Percentiles rank a stretch among this genome's conserved stretches.
Evolutionary conservation across 2,888 invertebrate species (phyloP).

Genomic region (Zaprionus obscuricornis): DNA sequence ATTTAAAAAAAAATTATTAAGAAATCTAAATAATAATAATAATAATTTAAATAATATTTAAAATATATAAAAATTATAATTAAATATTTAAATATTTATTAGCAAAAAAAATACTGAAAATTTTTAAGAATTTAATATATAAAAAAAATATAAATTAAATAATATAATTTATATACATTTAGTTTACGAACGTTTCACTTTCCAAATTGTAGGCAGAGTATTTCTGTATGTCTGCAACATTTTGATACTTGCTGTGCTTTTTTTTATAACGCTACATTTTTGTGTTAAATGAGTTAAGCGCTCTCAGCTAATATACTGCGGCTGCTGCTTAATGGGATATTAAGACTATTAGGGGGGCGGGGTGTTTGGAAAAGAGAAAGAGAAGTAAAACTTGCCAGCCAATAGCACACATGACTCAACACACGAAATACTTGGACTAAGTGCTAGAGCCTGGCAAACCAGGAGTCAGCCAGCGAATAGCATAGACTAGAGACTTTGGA

Average conservation of each 20-base stretch:
- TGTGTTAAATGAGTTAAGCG: slow-evolving; percentile 51
- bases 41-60: too few relatives aligned
- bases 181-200: too few relatives aligned
- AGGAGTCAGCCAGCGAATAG: background rate
- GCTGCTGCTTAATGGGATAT: slow-evolving; percentile 60
- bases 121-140: too few relatives aligned
- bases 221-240: background rate
- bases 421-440: slow-evolving; percentile 57
- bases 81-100: too few relatives aligned
- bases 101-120: too few relatives aligned
- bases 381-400: slow-evolving; percentile 52
- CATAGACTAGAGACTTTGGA: slow-evolving; percentile 1
- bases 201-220: too few relatives aligned
- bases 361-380: slow-evolving; percentile 11
- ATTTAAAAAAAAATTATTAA: too few relatives aligned
- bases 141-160: too few relatives aligned
- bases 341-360: too few relatives aligned
- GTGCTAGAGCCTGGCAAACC: slow-evolving; percentile 19
- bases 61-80: too few relatives aligned
- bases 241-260: background rate
- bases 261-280: slow-evolving; percentile 2
- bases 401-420: slow-evolving; percentile 73
- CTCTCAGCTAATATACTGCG: slow-evolving; percentile 63
- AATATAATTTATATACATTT: too few relatives aligned
- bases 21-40: too few relatives aligned